Base-by-base conservation (phyloP, 2,113 vertebrate species). In the Corapipo altera region DNA sequence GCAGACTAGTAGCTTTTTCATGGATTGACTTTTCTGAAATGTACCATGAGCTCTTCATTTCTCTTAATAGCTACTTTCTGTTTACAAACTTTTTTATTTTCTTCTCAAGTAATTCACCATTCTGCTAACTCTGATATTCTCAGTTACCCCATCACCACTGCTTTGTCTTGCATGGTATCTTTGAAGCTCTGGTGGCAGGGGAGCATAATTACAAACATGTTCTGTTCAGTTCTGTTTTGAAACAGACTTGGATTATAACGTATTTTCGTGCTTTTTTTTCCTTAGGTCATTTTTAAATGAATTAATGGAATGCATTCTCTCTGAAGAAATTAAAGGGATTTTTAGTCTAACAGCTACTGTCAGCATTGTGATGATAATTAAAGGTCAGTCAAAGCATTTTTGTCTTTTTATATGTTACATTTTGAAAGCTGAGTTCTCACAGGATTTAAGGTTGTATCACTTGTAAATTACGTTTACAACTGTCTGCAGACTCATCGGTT, bases 271-370 rank as follows among this genome's bases (percentile, higher is more conserved):
- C 48, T 79, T 69, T 73, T 82, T 90, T 88, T 80, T 80, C 8
- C 81, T 87, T 79, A 99, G 99, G 83, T 98, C 98, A 30, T 98
- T 99, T 98, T 95, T 99, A 97, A 96, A 96, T 35, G 98, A 99
- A 93, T 93, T 99, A 72, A 95, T 95, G 89, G 97, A 97, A 1
- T 98, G 97, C 58, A 91, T 99, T 92, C 94, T 97, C 48, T 98
- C 98, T 1, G 98, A 98, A 64, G 98, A 98, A 93, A 98, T 99
- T 58, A 97, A 98, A 96, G 98, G 97, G 76, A 92, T 99, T 90
- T 91, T 96, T 15, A 98, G 98, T 81, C 95, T 99, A 93, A 97
- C 98, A 19, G 98, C 99, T 24, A 67, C 96, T 97, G 73, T 97
- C 93, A 94, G 94, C 97, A 92, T 98, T 98, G 76, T 98, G 78